Conservation (phyloP, 2,888 invertebrate species). For the Notodonta dromedarius region DNA sequence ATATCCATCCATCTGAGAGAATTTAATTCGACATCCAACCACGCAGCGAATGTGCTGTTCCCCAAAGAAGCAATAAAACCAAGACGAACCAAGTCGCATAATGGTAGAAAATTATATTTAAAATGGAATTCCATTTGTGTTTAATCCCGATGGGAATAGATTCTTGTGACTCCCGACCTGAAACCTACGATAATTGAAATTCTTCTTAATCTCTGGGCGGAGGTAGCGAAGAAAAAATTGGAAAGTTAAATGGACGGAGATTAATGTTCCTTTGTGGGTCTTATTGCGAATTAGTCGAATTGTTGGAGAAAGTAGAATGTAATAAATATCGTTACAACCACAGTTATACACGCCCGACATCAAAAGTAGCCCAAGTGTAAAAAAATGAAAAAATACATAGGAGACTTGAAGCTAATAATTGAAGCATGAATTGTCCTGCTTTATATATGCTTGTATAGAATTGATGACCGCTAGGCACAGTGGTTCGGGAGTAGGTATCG, state of each 20-base stretch:
- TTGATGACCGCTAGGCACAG: too few relatives aligned
- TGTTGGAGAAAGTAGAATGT: slow-evolving; percentile 14
- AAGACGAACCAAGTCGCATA: slow-evolving; percentile 44
- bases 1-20: slow-evolving; percentile 6
- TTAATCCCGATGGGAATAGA: slow-evolving; percentile 60
- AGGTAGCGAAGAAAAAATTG: slow-evolving; percentile 34
- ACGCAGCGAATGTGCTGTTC: slow-evolving; percentile 8
- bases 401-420: too few relatives aligned
- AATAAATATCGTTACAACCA: neutral
- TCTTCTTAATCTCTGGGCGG: slow-evolving; percentile 61
- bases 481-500: too few relatives aligned
- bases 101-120: slow-evolving; percentile 59
- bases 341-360: too few relatives aligned
- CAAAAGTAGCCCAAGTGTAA: too few relatives aligned
- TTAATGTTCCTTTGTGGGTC: slow-evolving; percentile 39
- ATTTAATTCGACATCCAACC: slow-evolving; percentile 17
- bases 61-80: slow-evolving; percentile 39
- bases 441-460: too few relatives aligned
- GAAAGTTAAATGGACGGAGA: slow-evolving; percentile 39
- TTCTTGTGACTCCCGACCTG: slow-evolving; percentile 49
- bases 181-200: slow-evolving; percentile 46
- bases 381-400: too few relatives aligned
- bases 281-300: slow-evolving; percentile 38
- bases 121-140: slow-evolving; percentile 64
- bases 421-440: too few relatives aligned